Evolutionary conservation across 2,113 vertebrate species (phyloP), one percentile per base, ranked within the genome.

Genomic region (Oxyruncus cristatus): DNA sequence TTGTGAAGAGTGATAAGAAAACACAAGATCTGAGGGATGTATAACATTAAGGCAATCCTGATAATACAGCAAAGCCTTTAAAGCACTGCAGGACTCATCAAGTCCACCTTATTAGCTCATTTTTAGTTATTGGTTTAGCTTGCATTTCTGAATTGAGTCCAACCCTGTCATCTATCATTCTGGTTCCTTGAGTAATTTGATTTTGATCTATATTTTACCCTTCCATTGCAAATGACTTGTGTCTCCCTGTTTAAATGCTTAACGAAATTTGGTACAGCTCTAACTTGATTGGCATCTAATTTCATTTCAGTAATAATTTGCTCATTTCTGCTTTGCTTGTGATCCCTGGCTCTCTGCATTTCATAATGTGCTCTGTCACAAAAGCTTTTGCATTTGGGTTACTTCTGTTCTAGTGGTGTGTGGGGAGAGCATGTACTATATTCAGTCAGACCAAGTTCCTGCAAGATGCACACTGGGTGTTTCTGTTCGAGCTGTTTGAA

Each of bases 91-190:
- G 65, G 71, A 62, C 37, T 90, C 77, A 74, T 87, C 53, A 93
- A 77, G 46, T 85, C 67, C 32, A 85, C 83, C 20, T 89, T 93
- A 72, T 37, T 83, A 90, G 30, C 75, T 90, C 30, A 63, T 86
- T 93, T 93, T 92, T 77, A 83, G 75, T 90, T 92, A 93, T 62
- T 94, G 65, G 75, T 85, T 96, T 92, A 96, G 42, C 55, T 88
- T 90, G 37, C 12, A 30, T 47, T 94, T 93, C 67, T 86, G 79
- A 83, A 74, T 80, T 66, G 72, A 80, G 72, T 21, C 53, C 32
- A 58, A n/a, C 32, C 21, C 62, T 86, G 46, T 77, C 55, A 94
- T 90, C 26, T 66, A 8, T 59, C 80, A 24, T 83, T 95, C 79
- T 88, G 37, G 37, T 82, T 90, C 71, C 46, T 66, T 73, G 58